Base-by-base conservation (phyloP, 2,888 invertebrate species). In the Boloria selene region DNA sequence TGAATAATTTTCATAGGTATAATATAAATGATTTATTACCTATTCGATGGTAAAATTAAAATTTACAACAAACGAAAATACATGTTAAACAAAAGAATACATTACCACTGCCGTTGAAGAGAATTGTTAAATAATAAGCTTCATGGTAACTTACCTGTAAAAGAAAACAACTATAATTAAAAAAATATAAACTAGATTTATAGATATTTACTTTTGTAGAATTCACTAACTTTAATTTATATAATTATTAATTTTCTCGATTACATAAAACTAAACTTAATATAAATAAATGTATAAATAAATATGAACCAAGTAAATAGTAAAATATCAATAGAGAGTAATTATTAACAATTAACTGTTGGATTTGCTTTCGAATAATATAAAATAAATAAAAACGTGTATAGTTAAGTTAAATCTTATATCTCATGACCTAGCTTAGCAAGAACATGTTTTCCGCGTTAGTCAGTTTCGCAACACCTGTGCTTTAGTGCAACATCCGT, bases 401-500 rank as follows among this genome's bases (percentile, higher is more conserved):
- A 4, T 58, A 42, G 6, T 14, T 42, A 54, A 18, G 42, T 55
- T 6, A 45, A 4, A 56, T 45, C 44, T 56, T 13, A 45, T 16
- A 13, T 16, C 52, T 77, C 72, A 74, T 73, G 74, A 68, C 67
- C 64, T 65, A 26, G 65, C 64, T 71, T 71, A 68, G 54, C 47
- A 66, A 59, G 52, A 52, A 49, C 53, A 56, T 52, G 60, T 61
- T 71, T 71, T 70, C 68, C 61, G 54, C 56, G 71, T 70, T 69
- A 72, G 69, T 78, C 74, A 64, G 67, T 75, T 72, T 79, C 77
- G 76, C 78, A 77, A 81, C 74, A 70, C 74, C 70, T 67, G 73
- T 75, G 73, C 73, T 73, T 70, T 73, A 70, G 68, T 60, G 73
- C 76, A 76, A 79, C 78, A 79, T 78, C 79, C 80, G 80, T 70